These are phyloP conservation scores for Melinaea menophilus DNA, from an alignment of 2,888 invertebrate species.

Conservation along the genomic window DNA sequence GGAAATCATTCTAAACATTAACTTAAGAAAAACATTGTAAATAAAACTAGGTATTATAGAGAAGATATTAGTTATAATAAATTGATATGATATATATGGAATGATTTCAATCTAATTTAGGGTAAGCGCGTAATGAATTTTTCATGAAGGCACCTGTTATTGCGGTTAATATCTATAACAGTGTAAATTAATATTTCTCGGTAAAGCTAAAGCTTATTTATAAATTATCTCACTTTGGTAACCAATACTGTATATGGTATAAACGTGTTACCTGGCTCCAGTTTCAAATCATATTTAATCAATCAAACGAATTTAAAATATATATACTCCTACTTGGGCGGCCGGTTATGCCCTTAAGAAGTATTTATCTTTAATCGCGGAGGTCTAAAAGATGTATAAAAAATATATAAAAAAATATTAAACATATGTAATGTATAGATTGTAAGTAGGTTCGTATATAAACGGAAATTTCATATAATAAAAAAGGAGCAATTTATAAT, in stretches of 20 bases:
- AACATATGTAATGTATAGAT: slow-evolving; percentile 4
- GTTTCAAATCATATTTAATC: slow-evolving; percentile 29
- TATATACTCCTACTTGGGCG: slow-evolving; percentile 19
- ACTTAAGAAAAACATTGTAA: not conserved
- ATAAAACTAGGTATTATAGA: not conserved
- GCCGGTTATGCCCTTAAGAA: slow-evolving; percentile 18
- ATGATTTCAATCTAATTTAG: slow-evolving; percentile 20
- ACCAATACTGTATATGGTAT: slow-evolving; percentile 28
- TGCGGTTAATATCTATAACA: slow-evolving; percentile 28
- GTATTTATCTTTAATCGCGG: not conserved
- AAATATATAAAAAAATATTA: not conserved
- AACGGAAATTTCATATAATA: slow-evolving; percentile 21
- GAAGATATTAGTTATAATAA: not conserved
- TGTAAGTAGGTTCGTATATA: slow-evolving; percentile 29
- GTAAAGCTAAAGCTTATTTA: slow-evolving; percentile 22
- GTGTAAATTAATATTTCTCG: slow-evolving; percentile 18
- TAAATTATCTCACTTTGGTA: slow-evolving; percentile 19
- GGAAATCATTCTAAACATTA: slow-evolving; percentile 6
- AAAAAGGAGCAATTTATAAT: slow-evolving; percentile 4
- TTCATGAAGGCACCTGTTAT: slow-evolving; percentile 32
- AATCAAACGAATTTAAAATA: slow-evolving; percentile 23
- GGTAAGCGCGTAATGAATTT: slow-evolving; percentile 29
- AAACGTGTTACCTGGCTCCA: slow-evolving; percentile 19
- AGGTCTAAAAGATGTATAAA: not conserved
- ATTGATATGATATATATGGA: slow-evolving; percentile 12